Evolutionary conservation across 2,797 vertebrate genomes (phyloP), one percentile per base, ranked within the genome.

Genomic region (Iguana delicatissima): DNA sequence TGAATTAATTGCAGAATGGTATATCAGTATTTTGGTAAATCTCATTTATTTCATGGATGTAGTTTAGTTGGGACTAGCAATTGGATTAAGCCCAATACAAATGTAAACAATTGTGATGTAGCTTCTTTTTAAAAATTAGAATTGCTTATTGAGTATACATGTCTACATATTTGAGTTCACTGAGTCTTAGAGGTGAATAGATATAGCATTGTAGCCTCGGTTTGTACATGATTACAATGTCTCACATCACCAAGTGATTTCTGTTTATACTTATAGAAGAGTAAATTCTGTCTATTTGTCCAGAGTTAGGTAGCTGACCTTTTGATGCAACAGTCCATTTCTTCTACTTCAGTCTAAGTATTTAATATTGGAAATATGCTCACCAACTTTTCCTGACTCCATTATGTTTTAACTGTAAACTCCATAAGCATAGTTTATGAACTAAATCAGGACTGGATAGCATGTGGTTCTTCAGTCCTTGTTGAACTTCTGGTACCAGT

Each of bases 281-380:
- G 16, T 82, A 13, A 52, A 42, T 67, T 55, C n/a, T 20, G 0
- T 0, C 83, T 57, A 2, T 80, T 0, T 24, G 0, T 89, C 69
- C 0, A 0, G 64, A 89, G 84, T 91, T 72, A 73, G 73, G 76
- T 91, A 14, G 90, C 80, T 79, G 89, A 12, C 0, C 50, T 84
- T 80, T 90, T 46, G 52, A 13, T 2, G 2, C 57, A 89, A 77
- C 87, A 38, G 4, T 89, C 18, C 89, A 62, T 72, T 0, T 0
- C 89, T 91, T 90, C 79, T 88, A 84, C 84, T 35, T 59, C 84
- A 82, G 24, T 32, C 14, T 46, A 62, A 55, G 50, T 29, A 29
- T 46, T 80, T 79, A 38, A 46, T 6, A n/a, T 67, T 77, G 35
- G 38, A 76, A 86, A 76, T 38, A 57, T 69, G 86, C 52, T 42